Evolutionary conservation across 2,888 invertebrate species (phyloP).

Genomic region (Melangyna quadrimaculata): DNA sequence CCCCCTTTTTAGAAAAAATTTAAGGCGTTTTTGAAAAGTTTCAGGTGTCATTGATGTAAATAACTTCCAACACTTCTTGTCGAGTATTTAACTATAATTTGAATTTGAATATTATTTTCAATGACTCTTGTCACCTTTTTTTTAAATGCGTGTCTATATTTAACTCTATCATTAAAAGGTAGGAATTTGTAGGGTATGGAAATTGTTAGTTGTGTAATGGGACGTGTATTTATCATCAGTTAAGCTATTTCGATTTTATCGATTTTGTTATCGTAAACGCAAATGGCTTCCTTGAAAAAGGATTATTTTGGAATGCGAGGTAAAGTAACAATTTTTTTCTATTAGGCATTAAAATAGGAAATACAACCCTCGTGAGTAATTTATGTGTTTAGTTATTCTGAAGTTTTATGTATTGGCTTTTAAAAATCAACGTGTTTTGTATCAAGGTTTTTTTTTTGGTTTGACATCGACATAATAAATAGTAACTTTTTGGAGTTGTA

Average conservation of each 20-base stretch:
- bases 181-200: background rate
- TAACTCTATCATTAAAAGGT: background rate
- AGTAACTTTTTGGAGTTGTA: no score
- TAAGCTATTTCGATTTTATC: conserved; percentile 32
- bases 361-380: background rate
- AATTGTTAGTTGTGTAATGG: background rate
- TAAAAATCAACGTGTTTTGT: background rate
- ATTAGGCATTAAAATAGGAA: background rate
- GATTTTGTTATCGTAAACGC: conserved; percentile 14
- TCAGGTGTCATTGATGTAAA: conserved; percentile 50
- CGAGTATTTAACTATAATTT: conserved; percentile 21
- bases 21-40: conserved; percentile 31
- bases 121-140: conserved; percentile 9
- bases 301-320: conserved; percentile 8
- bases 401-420: background rate
- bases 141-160: background rate
- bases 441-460: no score
- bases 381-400: background rate
- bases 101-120: conserved; percentile 21
- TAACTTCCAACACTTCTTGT: conserved; percentile 4
- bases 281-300: conserved; percentile 41
- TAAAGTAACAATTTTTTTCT: background rate
- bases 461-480: no score
- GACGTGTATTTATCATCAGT: background rate
- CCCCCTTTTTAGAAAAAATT: background rate